Evolutionary conservation across 2,113 vertebrate species (phyloP).

Genomic region (Xiphophorus hellerii): DNA sequence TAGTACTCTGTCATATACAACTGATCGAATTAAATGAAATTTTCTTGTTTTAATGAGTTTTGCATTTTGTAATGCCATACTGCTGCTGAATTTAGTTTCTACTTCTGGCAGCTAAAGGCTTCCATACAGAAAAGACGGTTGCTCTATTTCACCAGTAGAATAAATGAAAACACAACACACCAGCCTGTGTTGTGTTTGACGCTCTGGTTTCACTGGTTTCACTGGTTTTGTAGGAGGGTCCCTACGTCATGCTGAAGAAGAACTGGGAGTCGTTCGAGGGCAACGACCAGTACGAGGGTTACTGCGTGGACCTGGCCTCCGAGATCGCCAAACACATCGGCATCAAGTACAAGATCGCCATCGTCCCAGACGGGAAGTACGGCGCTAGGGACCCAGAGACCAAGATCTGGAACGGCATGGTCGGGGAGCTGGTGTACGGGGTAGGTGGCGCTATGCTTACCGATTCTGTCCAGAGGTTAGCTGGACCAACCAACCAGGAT

Average conservation of each 20-base stretch:
- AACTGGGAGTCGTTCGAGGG: conserved; percentile 98
- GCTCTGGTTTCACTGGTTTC: conserved; percentile 67
- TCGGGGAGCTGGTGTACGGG: conserved; percentile 99
- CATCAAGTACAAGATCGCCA: conserved; percentile 99
- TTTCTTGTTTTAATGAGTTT: no score
- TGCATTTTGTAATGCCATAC: no score
- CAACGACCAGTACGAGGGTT: conserved; percentile 98
- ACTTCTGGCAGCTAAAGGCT: no score
- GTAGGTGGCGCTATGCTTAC: conserved; percentile 76
- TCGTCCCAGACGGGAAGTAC: conserved; percentile 98
- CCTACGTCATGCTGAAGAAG: conserved; percentile 99
- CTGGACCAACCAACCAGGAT: no score
- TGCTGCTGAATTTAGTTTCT: no score
- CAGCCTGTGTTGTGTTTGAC: conserved; percentile 38
- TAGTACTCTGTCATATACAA: no score
- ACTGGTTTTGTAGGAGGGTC: conserved; percentile 94
- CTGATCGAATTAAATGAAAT: no score
- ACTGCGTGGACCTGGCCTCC: conserved; percentile 98
- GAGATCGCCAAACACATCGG: conserved; percentile 99
- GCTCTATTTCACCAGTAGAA: neutral
- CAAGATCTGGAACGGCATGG: conserved; percentile 99
- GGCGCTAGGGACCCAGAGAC: conserved; percentile 98
- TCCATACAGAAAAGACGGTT: neutral
- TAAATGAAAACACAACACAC: neutral
- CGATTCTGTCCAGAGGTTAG: neutral